Conservation (phyloP, 2,888 invertebrate genomes). For the Cordilura impudica region DNA sequence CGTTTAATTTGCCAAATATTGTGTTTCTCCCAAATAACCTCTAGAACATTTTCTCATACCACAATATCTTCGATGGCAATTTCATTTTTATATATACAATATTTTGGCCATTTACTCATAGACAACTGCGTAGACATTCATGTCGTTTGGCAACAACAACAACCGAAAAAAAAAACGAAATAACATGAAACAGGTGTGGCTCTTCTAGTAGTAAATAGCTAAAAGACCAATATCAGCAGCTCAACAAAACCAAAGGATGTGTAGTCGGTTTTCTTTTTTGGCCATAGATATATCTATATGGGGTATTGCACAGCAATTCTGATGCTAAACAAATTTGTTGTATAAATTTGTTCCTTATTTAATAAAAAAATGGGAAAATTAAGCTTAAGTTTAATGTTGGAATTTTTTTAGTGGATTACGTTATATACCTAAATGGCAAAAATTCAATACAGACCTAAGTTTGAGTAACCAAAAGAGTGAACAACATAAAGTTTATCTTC, state of each 20-base stretch:
- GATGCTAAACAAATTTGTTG: no score
- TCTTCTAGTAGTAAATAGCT: constrained; percentile 50
- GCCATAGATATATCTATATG: constrained; percentile 3
- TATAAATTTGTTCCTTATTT: no score
- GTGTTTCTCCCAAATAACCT: constrained; percentile 35
- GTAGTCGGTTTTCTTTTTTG: constrained; percentile 7
- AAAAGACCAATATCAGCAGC: constrained; percentile 50
- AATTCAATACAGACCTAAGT: not conserved
- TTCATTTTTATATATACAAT: no score
- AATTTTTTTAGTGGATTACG: no score
- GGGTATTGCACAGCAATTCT: no score
- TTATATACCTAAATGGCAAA: not conserved
- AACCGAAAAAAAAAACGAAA: constrained; percentile 1
- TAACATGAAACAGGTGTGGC: constrained; percentile 67
- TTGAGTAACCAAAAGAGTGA: constrained; percentile 29
- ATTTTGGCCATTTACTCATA: not conserved
- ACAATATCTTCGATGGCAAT: constrained; percentile 1
- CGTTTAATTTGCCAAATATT: constrained; percentile 27
- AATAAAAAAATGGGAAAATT: no score
- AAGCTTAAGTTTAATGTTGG: no score
- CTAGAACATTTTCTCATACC: constrained; percentile 58
- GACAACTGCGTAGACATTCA: constrained; percentile 59
- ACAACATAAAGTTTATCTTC: constrained; percentile 60
- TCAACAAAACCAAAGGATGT: constrained; percentile 46
- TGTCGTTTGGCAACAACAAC: constrained; percentile 52